Evolutionary conservation across 2,113 vertebrate genomes (phyloP), one percentile per base, ranked within the genome.

Genomic region (Prunella himalayana): DNA sequence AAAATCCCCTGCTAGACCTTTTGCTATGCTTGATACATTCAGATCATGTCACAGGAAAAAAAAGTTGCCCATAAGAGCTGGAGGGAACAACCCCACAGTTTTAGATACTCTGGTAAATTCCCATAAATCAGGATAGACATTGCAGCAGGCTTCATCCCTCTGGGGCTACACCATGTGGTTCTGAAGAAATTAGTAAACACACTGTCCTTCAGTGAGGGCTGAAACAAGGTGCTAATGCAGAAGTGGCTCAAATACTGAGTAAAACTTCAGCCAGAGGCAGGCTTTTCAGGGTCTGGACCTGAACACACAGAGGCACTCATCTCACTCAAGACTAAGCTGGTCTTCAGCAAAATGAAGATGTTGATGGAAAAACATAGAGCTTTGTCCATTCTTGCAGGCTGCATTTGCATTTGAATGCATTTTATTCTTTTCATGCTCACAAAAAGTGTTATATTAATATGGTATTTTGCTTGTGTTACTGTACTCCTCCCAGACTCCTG

Each of bases 321-420:
- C 63, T 93, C 0, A 0, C 70, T 59, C 0, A 0, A 77, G 33
- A 61, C 45, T 44, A n/a, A 66, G 44, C 12, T 15, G 7, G 71
- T 89, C 66, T 88, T 83, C 8, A 72, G 75, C 60, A 93, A 90
- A 95, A 94, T 93, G 65, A 87, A 96, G 71, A 53, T 1, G 7
- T 84, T 88, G 25, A 47, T 90, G 82, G 27, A 51, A 96, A 95
- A 96, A 75, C 23, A 76, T 28, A 77, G 66, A 94, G 80, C n/a
- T 79, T 82, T 66, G 92, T 92, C 37, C 31, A 69, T 86, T 72
- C 69, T 95, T 82, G 66, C 71, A 89, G 90, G 73, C 56, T 94
- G 7, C 42, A 96, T 98, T 98, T 98, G 88, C 96, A 98, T 98
- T 96, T 96, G 97, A 98, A 97, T 97, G 28, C 28, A 35, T 88